Evolutionary conservation across 2,113 vertebrate species (phyloP).

Genomic region (Nothoprocta perdicaria): DNA sequence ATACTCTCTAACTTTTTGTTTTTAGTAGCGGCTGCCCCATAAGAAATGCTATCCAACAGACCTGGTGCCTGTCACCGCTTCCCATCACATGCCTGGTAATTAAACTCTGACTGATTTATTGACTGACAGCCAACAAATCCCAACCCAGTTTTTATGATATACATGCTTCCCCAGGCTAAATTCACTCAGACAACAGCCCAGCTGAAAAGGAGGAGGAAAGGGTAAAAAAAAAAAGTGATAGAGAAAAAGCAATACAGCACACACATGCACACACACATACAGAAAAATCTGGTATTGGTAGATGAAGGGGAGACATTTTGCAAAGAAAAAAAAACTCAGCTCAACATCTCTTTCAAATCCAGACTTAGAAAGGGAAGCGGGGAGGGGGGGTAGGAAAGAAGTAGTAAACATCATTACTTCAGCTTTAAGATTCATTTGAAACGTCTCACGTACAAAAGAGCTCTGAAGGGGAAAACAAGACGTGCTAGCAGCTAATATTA

Average conservation of each 20-base stretch:
- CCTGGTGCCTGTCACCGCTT: constrained; percentile 84
- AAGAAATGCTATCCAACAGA: constrained; percentile 85
- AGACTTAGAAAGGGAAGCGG: constrained; percentile 40
- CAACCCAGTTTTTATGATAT: constrained; percentile 92
- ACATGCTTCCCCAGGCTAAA: constrained; percentile 89
- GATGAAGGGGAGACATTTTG: constrained; percentile 70
- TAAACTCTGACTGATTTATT: constrained; percentile 97
- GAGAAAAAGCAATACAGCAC: constrained; percentile 36
- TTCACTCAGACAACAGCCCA: constrained; percentile 80
- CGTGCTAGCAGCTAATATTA: constrained; percentile 80
- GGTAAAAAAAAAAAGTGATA: not conserved
- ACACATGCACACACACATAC: not conserved
- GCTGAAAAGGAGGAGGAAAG: constrained; percentile 62
- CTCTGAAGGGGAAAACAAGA: constrained; percentile 80
- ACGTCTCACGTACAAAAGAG: constrained; percentile 75
- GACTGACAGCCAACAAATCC: constrained; percentile 95
- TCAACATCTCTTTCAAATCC: constrained; percentile 68
- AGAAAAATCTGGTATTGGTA: constrained; percentile 37
- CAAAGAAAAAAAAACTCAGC: constrained; percentile 29
- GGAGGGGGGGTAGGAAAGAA: constrained; percentile 19
- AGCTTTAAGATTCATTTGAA: constrained; percentile 78
- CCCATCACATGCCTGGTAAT: constrained; percentile 90
- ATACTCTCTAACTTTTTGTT: constrained; percentile 64
- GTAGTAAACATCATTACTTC: constrained; percentile 73
- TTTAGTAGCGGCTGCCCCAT: constrained; percentile 79